Percentiles rank a stretch among this genome's conserved stretches.
Conservation (phyloP, 1,140 invertebrate species). For the Bombus haemorrhoidalis region DNA sequence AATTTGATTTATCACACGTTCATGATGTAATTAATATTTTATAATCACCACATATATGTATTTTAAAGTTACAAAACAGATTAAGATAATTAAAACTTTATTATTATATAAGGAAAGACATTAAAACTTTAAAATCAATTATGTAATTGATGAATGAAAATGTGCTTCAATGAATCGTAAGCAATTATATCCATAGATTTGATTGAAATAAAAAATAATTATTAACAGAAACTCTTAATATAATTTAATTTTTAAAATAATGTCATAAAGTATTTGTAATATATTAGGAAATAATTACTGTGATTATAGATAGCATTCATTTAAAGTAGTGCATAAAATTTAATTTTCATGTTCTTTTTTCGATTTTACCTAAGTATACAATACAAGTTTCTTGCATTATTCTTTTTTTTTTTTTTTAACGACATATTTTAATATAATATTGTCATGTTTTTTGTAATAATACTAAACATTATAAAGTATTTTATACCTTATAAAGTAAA, state of each 20-base stretch:
- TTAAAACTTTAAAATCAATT: background rate
- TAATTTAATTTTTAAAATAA: background rate
- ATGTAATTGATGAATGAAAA: background rate
- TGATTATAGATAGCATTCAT: background rate
- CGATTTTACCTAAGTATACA: background rate
- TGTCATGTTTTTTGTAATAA: slow-evolving; percentile 9
- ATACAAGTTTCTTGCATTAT: background rate
- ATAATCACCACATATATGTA: background rate
- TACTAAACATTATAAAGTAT: slow-evolving; percentile 12
- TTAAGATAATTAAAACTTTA: background rate
- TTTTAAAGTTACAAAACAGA: background rate
- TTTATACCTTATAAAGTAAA: background rate
- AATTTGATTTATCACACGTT: background rate
- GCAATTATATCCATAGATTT: background rate
- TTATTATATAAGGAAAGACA: background rate
- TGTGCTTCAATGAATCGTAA: background rate
- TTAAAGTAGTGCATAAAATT: background rate
- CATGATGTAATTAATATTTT: background rate
- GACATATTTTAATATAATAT: background rate
- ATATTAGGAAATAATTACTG: background rate
- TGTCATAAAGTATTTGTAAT: background rate
- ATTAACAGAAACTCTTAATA: background rate
- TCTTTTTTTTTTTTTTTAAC: background rate
- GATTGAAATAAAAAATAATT: background rate
- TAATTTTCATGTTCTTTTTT: background rate